Evolutionary conservation across 1,140 invertebrate genomes (phyloP).

Genomic region (Copidosoma floridanum): DNA sequence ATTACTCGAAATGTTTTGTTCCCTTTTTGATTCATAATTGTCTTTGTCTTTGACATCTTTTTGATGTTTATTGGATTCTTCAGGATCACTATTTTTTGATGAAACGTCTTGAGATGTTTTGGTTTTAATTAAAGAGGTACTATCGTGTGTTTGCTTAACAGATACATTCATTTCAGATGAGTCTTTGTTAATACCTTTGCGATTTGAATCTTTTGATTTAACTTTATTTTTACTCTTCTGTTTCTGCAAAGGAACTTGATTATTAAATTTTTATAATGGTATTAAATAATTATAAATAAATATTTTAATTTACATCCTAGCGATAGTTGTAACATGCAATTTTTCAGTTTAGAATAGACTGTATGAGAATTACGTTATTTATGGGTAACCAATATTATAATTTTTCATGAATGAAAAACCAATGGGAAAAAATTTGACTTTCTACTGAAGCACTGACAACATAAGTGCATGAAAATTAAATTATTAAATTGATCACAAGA

Average conservation of each 20-base stretch:
- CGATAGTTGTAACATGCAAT: no score
- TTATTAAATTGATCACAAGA: no score
- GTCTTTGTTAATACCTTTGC: slow-evolving; percentile 56
- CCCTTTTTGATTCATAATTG: slow-evolving; percentile 42
- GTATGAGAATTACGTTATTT: no score
- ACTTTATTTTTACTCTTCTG: slow-evolving; percentile 51
- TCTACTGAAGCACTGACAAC: no score
- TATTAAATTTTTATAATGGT: slow-evolving; percentile 3
- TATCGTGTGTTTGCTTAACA: slow-evolving; percentile 36
- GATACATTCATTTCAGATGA: slow-evolving; percentile 59
- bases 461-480: no score
- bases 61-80: slow-evolving; percentile 36
- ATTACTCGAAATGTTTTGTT: slow-evolving; percentile 29
- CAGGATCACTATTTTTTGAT: slow-evolving; percentile 27
- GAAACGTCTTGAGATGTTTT: slow-evolving; percentile 34
- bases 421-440: no score
- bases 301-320: background rate
- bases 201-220: slow-evolving; percentile 50
- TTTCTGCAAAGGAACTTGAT: slow-evolving; percentile 51
- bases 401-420: no score
- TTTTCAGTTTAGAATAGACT: no score
- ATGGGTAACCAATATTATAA: no score
- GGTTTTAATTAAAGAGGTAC: slow-evolving; percentile 28
- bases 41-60: slow-evolving; percentile 47
- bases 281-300: background rate